Percentiles rank a stretch among this genome's conserved stretches.
Conservation (phyloP, 2,888 invertebrate genomes). For the Anoplius nigerrimus region DNA sequence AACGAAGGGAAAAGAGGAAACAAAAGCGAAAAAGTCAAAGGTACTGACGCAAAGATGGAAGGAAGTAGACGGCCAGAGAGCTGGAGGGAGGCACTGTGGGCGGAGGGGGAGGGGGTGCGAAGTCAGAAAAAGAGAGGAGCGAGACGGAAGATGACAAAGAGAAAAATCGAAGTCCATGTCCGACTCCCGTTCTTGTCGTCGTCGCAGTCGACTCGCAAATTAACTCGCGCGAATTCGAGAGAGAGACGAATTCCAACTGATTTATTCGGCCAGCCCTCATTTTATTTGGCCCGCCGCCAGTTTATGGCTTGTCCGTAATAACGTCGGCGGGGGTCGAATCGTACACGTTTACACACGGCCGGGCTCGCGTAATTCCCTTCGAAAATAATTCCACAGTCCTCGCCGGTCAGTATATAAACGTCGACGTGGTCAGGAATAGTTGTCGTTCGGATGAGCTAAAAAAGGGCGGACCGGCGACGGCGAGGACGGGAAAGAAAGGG, state of each 20-base stretch:
- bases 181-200: constrained; percentile 5
- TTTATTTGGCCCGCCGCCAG: constrained; percentile 44
- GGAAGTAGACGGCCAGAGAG: no score
- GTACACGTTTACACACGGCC: not conserved
- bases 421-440: not conserved
- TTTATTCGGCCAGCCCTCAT: constrained; percentile 33
- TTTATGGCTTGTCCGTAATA: constrained; percentile 29
- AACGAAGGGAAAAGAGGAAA: not conserved
- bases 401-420: not conserved
- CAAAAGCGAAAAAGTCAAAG: not conserved
- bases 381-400: not conserved
- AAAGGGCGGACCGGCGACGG: no score
- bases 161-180: no score
- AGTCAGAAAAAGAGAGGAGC: no score
- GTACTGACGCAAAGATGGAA: not conserved
- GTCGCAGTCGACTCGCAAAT: constrained; percentile 34
- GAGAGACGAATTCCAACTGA: constrained; percentile 21
- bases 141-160: no score
- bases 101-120: no score
- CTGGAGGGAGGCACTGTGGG: no score
- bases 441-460: not conserved
- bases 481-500: no score
- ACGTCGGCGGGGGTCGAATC: constrained; percentile 15
- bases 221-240: constrained; percentile 22
- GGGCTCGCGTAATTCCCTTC: constrained; percentile 6